These are phyloP conservation scores for Neofelis nebulosa DNA, from an alignment of 2,113 vertebrate species.

Conservation along the genomic window DNA sequence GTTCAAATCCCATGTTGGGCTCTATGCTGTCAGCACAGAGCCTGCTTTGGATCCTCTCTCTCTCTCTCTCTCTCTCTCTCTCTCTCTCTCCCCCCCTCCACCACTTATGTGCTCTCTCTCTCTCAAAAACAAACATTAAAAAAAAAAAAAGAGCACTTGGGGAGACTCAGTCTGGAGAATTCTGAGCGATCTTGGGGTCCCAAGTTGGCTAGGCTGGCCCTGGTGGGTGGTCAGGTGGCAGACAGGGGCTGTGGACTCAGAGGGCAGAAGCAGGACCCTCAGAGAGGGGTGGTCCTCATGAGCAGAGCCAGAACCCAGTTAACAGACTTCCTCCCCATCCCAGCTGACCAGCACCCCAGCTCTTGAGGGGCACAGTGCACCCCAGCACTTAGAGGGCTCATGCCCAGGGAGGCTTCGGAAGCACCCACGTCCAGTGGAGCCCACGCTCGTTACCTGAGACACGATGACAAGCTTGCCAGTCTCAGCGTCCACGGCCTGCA, in stretches of 20 bases:
- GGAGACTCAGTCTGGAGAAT: neutral
- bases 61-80: too few relatives aligned
- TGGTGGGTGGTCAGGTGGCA: too few relatives aligned
- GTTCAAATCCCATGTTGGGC: too few relatives aligned
- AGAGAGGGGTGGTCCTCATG: neutral
- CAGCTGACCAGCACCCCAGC: neutral
- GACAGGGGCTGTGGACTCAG: neutral
- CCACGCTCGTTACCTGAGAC: conserved; percentile 88
- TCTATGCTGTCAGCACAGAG: too few relatives aligned
- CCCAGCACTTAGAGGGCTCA: rapidly evolving
- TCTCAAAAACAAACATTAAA: too few relatives aligned
- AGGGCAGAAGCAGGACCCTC: neutral
- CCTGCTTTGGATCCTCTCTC: too few relatives aligned
- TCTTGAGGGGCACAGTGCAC: rapidly evolving
- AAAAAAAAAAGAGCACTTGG: neutral
- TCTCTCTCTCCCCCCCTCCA: too few relatives aligned
- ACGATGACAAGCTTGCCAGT: conserved; percentile 92
- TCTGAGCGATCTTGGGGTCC: neutral
- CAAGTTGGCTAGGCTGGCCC: neutral
- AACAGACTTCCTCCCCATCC: neutral
- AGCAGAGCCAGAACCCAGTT: neutral
- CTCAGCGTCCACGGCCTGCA: conserved; percentile 94
- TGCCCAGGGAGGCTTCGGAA: neutral
- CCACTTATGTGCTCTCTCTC: too few relatives aligned
- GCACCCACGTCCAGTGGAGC: rapidly evolving